phyloP scores from a whole-genome alignment of 2,797 vertebrate species.

The Darevskia nairensis region DNA sequence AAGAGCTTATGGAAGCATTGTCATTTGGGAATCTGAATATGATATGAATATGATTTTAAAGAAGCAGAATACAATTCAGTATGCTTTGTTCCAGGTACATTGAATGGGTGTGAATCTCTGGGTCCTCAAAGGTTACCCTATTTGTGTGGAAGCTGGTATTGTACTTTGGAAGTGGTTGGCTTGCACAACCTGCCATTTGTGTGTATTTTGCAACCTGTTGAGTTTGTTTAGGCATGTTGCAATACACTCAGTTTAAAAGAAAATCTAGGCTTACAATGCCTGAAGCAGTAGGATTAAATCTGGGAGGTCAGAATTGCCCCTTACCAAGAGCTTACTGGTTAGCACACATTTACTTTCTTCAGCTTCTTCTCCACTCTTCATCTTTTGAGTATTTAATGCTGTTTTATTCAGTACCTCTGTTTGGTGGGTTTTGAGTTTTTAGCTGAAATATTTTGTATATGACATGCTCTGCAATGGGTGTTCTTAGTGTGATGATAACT shows the following conservation, averaged over 20 bases:
- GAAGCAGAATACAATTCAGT: background rate
- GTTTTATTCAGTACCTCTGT: background rate
- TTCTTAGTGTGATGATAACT: background rate
- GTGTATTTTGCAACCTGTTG: background rate
- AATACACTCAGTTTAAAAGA: background rate
- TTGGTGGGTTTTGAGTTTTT: background rate
- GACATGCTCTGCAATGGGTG: background rate
- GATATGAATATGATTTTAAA: background rate
- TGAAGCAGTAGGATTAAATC: background rate
- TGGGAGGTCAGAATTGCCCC: background rate
- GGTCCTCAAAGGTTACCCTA: background rate
- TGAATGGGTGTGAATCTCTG: background rate
- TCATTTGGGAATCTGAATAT: background rate
- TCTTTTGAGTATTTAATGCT: background rate
- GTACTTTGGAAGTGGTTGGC: background rate
- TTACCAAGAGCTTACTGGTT: background rate
- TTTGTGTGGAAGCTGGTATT: background rate
- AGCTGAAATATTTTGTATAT: background rate
- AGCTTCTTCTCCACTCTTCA: background rate
- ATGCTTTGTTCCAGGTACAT: background rate
- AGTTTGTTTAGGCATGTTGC: background rate
- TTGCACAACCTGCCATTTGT: background rate
- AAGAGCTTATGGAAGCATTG: background rate
- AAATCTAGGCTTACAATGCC: background rate
- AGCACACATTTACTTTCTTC: too few species aligned